These are phyloP conservation scores for Amiota mariae DNA, from an alignment of 2,888 invertebrate genomes.

Conservation along the genomic window DNA sequence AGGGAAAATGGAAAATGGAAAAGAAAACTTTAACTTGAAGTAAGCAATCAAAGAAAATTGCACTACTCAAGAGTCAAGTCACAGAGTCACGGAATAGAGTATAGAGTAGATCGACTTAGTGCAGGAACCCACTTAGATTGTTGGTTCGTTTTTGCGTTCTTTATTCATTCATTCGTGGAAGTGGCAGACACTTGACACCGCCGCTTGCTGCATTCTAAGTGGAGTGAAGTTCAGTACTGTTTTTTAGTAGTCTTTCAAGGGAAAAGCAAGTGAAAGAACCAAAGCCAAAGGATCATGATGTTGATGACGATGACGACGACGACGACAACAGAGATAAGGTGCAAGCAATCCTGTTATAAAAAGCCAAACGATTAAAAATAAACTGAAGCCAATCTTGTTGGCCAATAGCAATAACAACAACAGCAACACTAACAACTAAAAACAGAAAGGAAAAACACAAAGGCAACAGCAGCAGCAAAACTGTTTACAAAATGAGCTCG, in stretches of 20 bases:
- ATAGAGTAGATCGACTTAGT: neutral
- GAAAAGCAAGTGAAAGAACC: no score
- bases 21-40: slow-evolving; percentile 21
- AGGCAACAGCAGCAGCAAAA: neutral
- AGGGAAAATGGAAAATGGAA: neutral
- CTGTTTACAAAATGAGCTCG: slow-evolving; percentile 17
- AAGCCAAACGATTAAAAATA: slow-evolving; percentile 25
- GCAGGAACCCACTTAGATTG: no score
- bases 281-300: no score
- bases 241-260: no score
- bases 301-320: no score
- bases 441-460: no score
- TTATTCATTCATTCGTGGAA: no score
- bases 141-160: no score
- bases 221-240: no score
- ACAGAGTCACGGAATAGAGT: neutral
- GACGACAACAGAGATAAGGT: no score
- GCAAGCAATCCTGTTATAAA: no score
- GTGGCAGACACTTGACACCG: neutral
- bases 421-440: neutral
- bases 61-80: neutral
- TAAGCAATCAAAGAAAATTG: slow-evolving; percentile 15
- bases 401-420: neutral
- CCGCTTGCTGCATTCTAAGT: neutral
- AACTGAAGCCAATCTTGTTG: slow-evolving; percentile 13